These are phyloP conservation scores for Hermaeophaga mercurialis DNA, from an alignment of 2,888 invertebrate genomes.

Conservation along the genomic window DNA sequence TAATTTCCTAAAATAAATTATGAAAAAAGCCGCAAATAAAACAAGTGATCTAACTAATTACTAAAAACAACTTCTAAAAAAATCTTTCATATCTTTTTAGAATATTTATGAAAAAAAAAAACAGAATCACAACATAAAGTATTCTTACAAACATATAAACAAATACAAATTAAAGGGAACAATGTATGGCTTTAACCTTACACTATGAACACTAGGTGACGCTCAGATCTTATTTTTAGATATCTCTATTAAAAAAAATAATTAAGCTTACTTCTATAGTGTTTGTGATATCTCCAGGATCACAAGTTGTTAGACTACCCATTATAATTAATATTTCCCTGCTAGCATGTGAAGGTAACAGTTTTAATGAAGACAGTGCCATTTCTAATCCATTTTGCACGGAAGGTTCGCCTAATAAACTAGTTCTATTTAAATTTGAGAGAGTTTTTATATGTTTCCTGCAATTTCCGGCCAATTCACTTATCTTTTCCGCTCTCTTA, in stretches of 20 bases:
- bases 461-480: conserved; percentile 86
- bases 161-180: too few relatives aligned
- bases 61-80: too few relatives aligned
- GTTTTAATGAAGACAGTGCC: conserved; percentile 80
- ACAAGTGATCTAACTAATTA: too few relatives aligned
- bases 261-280: conserved; percentile 71
- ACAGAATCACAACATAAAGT: too few relatives aligned
- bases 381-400: conserved; percentile 93
- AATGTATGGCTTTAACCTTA: too few relatives aligned
- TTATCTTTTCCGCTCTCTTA: conserved; percentile 91
- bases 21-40: too few relatives aligned
- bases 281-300: conserved; percentile 88
- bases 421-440: conserved; percentile 66
- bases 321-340: conserved; percentile 90
- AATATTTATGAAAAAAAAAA: too few relatives aligned
- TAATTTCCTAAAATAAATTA: too few relatives aligned
- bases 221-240: too few relatives aligned
- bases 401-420: conserved; percentile 90
- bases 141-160: too few relatives aligned
- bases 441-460: conserved; percentile 78
- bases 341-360: conserved; percentile 93
- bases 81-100: too few relatives aligned
- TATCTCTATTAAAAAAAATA: background rate
- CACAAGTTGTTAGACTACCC: conserved; percentile 95
- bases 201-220: too few relatives aligned